Conservation (phyloP, 2,797 vertebrate genomes). For the Bovichtus variegatus region DNA sequence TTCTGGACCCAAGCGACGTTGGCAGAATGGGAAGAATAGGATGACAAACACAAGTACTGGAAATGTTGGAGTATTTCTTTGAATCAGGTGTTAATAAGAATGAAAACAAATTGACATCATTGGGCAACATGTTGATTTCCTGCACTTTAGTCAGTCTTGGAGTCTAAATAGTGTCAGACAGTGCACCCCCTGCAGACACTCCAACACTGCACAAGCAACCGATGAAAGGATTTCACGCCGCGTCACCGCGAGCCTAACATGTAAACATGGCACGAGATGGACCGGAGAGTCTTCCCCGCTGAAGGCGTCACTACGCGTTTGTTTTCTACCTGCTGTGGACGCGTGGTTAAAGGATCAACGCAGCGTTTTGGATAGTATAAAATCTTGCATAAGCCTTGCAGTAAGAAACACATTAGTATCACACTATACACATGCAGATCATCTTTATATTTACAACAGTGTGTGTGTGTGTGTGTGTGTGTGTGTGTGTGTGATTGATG, state of each 20-base stretch:
- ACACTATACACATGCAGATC: slow-evolving; percentile 75
- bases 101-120: no score
- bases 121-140: no score
- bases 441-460: slow-evolving; percentile 72
- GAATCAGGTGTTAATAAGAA: background rate
- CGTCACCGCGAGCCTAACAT: slow-evolving; percentile 2
- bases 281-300: slow-evolving; percentile 9
- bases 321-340: slow-evolving; percentile 30
- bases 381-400: slow-evolving; percentile 79
- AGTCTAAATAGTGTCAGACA: background rate
- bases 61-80: background rate
- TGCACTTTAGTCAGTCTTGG: background rate
- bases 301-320: background rate
- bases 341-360: slow-evolving; percentile 55
- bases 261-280: slow-evolving; percentile 19
- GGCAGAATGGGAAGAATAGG: background rate
- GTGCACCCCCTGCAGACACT: background rate
- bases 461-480: no score
- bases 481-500: no score
- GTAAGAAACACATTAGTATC: slow-evolving; percentile 63
- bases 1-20: background rate
- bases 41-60: background rate
- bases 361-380: slow-evolving; percentile 58
- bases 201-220: slow-evolving; percentile 6
- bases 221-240: slow-evolving; percentile 60